phyloP scores from a whole-genome alignment of 2,888 invertebrate species.

The Asteroscopus sphinx region DNA sequence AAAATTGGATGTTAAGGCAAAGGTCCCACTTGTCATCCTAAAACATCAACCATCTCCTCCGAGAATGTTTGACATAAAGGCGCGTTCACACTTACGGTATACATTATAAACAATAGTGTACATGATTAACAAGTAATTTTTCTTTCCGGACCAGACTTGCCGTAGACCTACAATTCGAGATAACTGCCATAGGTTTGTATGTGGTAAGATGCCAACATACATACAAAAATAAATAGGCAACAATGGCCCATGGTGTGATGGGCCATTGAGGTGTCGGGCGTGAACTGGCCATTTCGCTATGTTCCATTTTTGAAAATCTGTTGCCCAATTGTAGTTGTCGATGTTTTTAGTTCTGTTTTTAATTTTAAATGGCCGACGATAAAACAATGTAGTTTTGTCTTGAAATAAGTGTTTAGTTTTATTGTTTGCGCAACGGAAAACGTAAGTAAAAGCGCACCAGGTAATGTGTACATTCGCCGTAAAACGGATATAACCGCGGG shows the following conservation, averaged over 20 bases:
- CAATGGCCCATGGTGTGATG: constrained; percentile 39
- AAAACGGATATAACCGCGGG: constrained; percentile 49
- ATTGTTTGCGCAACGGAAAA: constrained; percentile 64
- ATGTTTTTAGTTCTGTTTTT: constrained; percentile 39
- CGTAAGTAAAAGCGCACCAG: constrained; percentile 81
- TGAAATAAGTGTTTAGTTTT: constrained; percentile 50
- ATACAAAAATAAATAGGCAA: constrained; percentile 58
- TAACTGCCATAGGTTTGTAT: constrained; percentile 85
- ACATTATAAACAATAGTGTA: constrained; percentile 47
- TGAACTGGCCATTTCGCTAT: constrained; percentile 24
- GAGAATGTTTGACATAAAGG: constrained; percentile 37
- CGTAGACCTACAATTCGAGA: constrained; percentile 75
- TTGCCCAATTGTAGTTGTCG: constrained; percentile 25
- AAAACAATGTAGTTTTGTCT: constrained; percentile 32
- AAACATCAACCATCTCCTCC: constrained; percentile 35
- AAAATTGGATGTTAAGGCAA: constrained; percentile 5
- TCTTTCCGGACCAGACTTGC: constrained; percentile 85
- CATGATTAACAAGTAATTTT: constrained; percentile 82
- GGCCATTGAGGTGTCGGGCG: constrained; percentile 50
- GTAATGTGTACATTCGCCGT: constrained; percentile 65
- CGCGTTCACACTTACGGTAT: constrained; percentile 51
- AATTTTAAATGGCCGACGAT: constrained; percentile 26
- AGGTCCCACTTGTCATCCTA: constrained; percentile 1
- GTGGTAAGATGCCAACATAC: constrained; percentile 89
- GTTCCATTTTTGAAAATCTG: constrained; percentile 7